Evolutionary conservation across 2,888 invertebrate genomes (phyloP).

Genomic region (Cryptocheilus praepositus): DNA sequence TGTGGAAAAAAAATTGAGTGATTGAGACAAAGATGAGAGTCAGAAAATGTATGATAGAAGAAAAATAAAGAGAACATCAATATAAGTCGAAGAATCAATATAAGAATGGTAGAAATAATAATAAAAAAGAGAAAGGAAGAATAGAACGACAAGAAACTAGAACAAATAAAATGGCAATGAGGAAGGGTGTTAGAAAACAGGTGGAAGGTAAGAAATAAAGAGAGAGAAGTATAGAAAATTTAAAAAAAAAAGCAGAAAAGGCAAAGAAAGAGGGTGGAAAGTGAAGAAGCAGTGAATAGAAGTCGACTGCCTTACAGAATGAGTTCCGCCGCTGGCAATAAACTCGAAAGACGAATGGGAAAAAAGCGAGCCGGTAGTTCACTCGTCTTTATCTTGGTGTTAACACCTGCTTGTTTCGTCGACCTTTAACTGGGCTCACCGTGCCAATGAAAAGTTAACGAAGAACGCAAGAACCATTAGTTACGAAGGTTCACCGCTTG

Average conservation of each 20-base stretch:
- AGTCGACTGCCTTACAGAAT: constrained; percentile 3
- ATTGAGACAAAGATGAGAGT: no score
- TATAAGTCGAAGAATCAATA: no score
- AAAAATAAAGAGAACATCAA: no score
- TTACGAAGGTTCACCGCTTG: no score
- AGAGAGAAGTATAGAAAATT: neutral
- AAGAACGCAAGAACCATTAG: neutral
- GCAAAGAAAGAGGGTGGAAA: constrained; percentile 5
- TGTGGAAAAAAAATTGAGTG: no score
- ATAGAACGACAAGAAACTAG: no score
- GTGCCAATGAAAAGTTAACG: constrained; percentile 43
- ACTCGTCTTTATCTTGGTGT: constrained; percentile 35
- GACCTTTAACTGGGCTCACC: constrained; percentile 13
- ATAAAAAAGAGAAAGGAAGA: no score
- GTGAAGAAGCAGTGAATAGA: neutral
- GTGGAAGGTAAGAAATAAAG: constrained; percentile 2
- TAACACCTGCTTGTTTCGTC: constrained; percentile 38
- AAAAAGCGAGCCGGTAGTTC: constrained; percentile 11
- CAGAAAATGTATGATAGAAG: no score
- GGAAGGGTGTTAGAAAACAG: constrained; percentile 2
- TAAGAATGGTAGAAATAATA: no score
- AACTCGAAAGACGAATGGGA: constrained; percentile 16
- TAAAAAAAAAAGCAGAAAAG: no score
- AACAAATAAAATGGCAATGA: neutral
- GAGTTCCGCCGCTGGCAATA: constrained; percentile 3